Percentiles rank a stretch among this genome's conserved stretches.
Conservation (phyloP, 2,797 vertebrate genomes). For the Chelmon rostratus region DNA sequence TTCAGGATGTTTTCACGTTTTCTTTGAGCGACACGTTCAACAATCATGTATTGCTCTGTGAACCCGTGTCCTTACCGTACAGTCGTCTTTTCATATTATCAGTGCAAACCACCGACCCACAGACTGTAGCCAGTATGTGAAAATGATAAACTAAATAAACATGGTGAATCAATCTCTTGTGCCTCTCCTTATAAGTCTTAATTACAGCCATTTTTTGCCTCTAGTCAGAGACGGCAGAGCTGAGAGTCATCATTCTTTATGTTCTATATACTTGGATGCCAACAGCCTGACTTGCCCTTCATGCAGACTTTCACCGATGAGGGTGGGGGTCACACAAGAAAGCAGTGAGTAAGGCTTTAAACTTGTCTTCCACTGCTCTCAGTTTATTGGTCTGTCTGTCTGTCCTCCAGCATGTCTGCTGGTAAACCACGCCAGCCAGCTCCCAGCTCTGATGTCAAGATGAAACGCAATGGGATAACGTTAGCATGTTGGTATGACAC, state of each 20-base stretch:
- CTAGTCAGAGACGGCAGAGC: neutral
- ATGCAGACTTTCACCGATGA: conserved; percentile 28
- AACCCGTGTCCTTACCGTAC: neutral
- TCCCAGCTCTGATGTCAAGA: neutral
- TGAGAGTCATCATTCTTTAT: neutral
- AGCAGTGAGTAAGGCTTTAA: conserved; percentile 14
- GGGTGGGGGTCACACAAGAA: conserved; percentile 21
- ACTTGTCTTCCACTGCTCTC: conserved; percentile 18
- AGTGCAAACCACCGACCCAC: neutral
- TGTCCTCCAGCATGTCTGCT: no score
- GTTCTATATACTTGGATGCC: no score
- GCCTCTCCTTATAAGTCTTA: neutral
- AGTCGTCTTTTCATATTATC: neutral
- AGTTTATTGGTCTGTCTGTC: neutral
- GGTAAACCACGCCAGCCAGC: neutral
- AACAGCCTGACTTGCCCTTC: neutral
- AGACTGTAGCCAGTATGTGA: no score
- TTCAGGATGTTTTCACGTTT: neutral
- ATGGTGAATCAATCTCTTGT: neutral
- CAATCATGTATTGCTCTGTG: neutral
- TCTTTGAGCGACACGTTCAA: neutral
- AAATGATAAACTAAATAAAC: neutral
- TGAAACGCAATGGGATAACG: neutral
- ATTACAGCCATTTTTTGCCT: neutral
- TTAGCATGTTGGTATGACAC: neutral